A percentile compares a stretch with the other conserved stretches of the same genome.
phyloP scores from a whole-genome alignment of 2,113 vertebrate genomes.

The Mionectes macconnelli region DNA sequence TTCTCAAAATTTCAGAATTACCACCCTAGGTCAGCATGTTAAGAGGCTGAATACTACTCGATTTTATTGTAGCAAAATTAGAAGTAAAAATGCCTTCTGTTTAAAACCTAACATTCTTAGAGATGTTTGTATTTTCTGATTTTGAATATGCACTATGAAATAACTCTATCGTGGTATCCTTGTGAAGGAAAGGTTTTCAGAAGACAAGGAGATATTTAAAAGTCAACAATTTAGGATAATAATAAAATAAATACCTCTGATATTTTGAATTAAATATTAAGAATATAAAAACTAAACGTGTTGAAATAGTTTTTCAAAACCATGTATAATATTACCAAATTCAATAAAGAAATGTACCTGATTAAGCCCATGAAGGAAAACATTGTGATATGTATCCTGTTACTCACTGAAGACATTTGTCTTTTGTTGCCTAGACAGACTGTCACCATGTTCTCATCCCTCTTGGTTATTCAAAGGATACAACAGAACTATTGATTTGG shows the following conservation, averaged over 20 bases:
- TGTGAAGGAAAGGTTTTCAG: neutral
- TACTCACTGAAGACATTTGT: conserved; percentile 63
- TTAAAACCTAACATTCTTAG: neutral
- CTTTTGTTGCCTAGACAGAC: conserved; percentile 49
- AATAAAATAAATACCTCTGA: neutral
- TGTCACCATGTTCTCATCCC: conserved; percentile 67
- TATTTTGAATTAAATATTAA: neutral
- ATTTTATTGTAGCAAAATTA: neutral
- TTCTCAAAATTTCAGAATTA: neutral
- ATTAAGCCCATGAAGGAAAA: conserved; percentile 35
- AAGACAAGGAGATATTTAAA: neutral
- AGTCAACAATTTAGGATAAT: neutral
- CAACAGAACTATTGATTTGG: conserved; percentile 74
- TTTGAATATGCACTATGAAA: neutral
- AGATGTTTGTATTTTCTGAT: neutral
- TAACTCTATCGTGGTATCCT: neutral
- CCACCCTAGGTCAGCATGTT: neutral
- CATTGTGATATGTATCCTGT: conserved; percentile 56
- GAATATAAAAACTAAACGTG: neutral
- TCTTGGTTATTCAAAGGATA: conserved; percentile 69
- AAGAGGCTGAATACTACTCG: neutral
- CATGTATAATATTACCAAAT: neutral
- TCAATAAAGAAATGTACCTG: neutral
- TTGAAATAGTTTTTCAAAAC: neutral
- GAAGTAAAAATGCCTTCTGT: neutral